Evolutionary conservation across 2,888 invertebrate genomes (phyloP), one percentile per base, ranked within the genome.

Genomic region (Diabrotica balteata): DNA sequence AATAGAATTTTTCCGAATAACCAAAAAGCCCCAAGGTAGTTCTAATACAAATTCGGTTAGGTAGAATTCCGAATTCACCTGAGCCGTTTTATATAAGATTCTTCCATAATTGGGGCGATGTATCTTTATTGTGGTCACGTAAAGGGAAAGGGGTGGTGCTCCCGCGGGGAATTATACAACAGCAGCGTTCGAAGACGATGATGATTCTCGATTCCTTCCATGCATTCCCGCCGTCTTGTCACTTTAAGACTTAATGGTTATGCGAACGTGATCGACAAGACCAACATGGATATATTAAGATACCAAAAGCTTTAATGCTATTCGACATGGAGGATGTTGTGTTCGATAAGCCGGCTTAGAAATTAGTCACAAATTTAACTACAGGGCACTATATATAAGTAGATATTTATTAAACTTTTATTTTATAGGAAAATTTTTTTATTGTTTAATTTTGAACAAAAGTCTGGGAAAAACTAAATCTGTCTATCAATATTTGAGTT

Each of bases 51-150:
- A 54, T 43, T 54, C 54, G 43, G 54, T 54, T n/a, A 43, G 43
- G 54, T n/a, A n/a, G 43, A 6, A 43, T 54, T 7, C 54, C n/a
- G 54, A 54, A n/a, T 54, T 42, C 43, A 54, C 54, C 44, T 54
- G 54, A 54, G 43, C 32, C 54, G 43, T 54, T n/a, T 42, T n/a
- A n/a, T n/a, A 7, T 43, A 42, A 10, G 42, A 43, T 54, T 54
- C 42, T 10, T 10, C 43, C 10, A n/a, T 43, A 54, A 54, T 54
- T 54, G 43, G 42, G n/a, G 43, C 10, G 54, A 43, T 7, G 32
- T 7, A 43, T 54, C 43, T 32, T 42, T 54, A 54, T 54, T 54
- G 42, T 54, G 42, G 54, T 54, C 54, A 54, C 54, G 54, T 54
- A 43, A 54, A 54, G 32, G 42, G 42, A 54, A 54, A 9, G 42